These are phyloP conservation scores for Platycnemis pennipes DNA, from an alignment of 2,888 invertebrate species.

Conservation along the genomic window DNA sequence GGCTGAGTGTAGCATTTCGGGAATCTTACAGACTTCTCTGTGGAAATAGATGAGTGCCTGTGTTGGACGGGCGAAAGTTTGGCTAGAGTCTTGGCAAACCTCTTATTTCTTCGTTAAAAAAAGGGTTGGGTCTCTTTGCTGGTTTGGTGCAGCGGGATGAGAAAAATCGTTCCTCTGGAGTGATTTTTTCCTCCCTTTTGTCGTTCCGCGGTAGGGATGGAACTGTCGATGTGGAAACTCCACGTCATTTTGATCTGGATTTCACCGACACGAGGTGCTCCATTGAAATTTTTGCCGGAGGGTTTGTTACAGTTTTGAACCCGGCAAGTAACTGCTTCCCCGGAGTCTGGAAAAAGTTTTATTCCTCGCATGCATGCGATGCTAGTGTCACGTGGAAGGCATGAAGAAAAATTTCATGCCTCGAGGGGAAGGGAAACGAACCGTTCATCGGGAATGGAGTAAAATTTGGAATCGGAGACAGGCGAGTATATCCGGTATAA, in stretches of 20 bases:
- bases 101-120: neutral
- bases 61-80: neutral
- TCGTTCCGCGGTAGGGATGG: neutral
- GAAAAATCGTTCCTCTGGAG: neutral
- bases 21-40: neutral
- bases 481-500: neutral
- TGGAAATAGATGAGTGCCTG: neutral
- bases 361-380: neutral
- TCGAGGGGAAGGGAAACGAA: neutral
- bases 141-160: neutral
- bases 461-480: neutral
- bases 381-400: neutral
- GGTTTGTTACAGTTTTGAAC: neutral
- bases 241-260: conserved; percentile 21
- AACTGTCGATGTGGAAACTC: neutral
- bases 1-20: neutral
- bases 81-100: neutral
- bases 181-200: neutral
- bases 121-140: neutral
- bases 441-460: neutral
- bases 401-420: neutral
- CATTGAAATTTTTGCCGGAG: neutral
- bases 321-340: conserved; percentile 6
- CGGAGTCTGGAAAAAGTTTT: neutral
- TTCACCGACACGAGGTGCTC: neutral